Percentiles rank a stretch among this genome's conserved stretches.
Conservation (phyloP, 2,888 invertebrate species). For the Biston betularia region DNA sequence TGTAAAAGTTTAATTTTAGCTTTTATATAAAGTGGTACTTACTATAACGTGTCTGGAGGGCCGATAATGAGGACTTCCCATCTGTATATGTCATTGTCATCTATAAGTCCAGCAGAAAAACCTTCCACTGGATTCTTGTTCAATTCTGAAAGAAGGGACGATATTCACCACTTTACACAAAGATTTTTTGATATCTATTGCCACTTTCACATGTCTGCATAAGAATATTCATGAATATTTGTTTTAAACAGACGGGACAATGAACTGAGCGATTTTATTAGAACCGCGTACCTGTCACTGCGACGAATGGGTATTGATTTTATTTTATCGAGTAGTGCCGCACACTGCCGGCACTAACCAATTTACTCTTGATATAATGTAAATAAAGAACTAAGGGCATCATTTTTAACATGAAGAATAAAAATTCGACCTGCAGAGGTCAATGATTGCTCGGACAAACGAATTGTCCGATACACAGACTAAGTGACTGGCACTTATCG, state of each 20-base stretch:
- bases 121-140: slow-evolving; percentile 99
- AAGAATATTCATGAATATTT: slow-evolving; percentile 56
- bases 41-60: slow-evolving; percentile 99
- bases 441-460: slow-evolving; percentile 79
- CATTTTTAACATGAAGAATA: slow-evolving; percentile 60
- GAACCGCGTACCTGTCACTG: slow-evolving; percentile 72
- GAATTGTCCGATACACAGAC: slow-evolving; percentile 65
- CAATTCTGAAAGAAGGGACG: slow-evolving; percentile 90
- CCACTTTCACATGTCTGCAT: slow-evolving; percentile 18
- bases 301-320: slow-evolving; percentile 76
- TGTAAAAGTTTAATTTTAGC: slow-evolving; percentile 19
- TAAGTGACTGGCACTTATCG: slow-evolving; percentile 60
- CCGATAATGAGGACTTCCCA: slow-evolving; percentile 99
- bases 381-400: slow-evolving; percentile 30
- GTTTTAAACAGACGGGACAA: slow-evolving; percentile 63
- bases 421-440: slow-evolving; percentile 84
- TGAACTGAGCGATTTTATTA: slow-evolving; percentile 57
- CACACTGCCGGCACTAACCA: slow-evolving; percentile 13
- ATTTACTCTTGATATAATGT: slow-evolving; percentile 22
- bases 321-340: slow-evolving; percentile 53
- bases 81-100: slow-evolving; percentile 99
- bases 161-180: slow-evolving; percentile 13
- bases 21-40: slow-evolving; percentile 79
- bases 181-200: not conserved
- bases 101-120: slow-evolving; percentile 99